These are phyloP conservation scores for Scarus forsteni DNA, from an alignment of 2,797 vertebrate genomes.

Conservation along the genomic window DNA sequence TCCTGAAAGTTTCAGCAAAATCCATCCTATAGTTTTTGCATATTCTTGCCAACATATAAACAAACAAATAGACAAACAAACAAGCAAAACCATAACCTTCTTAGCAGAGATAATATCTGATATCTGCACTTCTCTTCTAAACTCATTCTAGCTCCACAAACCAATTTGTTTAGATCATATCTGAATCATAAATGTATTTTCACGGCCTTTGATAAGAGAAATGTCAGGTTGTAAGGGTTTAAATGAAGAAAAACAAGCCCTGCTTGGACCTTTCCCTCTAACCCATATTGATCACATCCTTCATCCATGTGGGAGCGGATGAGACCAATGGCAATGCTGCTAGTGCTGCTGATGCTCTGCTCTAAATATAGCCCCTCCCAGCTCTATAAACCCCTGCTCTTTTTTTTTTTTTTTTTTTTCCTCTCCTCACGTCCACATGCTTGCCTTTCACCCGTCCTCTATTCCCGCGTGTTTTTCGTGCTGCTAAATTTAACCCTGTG, in stretches of 20 bases:
- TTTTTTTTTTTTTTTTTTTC: constrained; percentile 26
- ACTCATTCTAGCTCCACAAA: no score
- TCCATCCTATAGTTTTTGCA: no score
- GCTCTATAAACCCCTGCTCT: constrained; percentile 40
- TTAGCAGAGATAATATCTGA: no score
- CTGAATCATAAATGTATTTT: no score
- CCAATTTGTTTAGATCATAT: no score
- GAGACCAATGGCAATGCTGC: constrained; percentile 22
- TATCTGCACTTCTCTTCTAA: no score
- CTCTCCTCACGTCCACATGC: constrained; percentile 43
- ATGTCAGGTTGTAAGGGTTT: no score
- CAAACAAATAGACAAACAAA: no score
- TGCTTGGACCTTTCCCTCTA: not conserved
- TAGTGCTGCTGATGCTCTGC: constrained; percentile 42
- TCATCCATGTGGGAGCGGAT: constrained; percentile 24
- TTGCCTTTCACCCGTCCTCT: constrained; percentile 79
- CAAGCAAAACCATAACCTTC: no score
- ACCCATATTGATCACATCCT: constrained; percentile 41
- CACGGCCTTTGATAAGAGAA: no score
- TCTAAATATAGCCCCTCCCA: constrained; percentile 67
- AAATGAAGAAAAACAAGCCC: not conserved
- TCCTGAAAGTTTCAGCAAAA: no score
- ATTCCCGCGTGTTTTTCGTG: constrained; percentile 66
- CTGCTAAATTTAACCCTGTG: constrained; percentile 77
- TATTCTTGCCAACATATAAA: no score